A percentile compares a stretch with the other conserved stretches of the same genome.
Evolutionary conservation across 2,888 invertebrate species (phyloP).

Genomic region (Stenichneumon culpator): DNA sequence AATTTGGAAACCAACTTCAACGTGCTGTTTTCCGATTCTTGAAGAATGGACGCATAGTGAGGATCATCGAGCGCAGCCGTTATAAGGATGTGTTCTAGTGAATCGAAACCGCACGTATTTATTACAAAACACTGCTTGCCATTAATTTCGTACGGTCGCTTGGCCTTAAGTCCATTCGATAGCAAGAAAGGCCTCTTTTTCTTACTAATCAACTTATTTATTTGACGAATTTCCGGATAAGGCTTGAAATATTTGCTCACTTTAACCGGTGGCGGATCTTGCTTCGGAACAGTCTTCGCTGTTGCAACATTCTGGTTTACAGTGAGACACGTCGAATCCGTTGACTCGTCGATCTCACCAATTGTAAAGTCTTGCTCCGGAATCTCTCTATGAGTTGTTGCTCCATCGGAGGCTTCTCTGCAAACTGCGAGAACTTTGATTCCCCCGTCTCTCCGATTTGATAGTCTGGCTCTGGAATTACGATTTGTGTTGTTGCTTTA

Average conservation of each 20-base stretch:
- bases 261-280: background rate
- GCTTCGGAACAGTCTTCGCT: too few relatives aligned
- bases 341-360: too few relatives aligned
- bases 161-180: too few relatives aligned
- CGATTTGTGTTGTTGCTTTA: background rate
- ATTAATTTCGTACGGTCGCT: background rate
- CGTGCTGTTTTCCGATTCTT: slow-evolving; percentile 1
- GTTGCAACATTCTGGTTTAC: too few relatives aligned
- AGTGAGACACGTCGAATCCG: too few relatives aligned
- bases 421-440: too few relatives aligned
- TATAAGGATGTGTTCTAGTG: background rate
- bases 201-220: background rate
- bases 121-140: background rate
- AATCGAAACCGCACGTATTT: slow-evolving; percentile 9
- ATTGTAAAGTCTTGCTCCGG: too few relatives aligned
- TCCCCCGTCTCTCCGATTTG: too few relatives aligned
- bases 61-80: slow-evolving; percentile 2
- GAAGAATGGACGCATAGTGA: background rate
- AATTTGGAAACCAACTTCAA: background rate
- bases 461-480: too few relatives aligned
- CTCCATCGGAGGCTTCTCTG: too few relatives aligned
- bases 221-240: slow-evolving; percentile 32
- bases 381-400: too few relatives aligned
- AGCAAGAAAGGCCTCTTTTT: too few relatives aligned
- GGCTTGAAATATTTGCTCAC: background rate